phyloP scores from a whole-genome alignment of 1,140 invertebrate species.

The Drosophila funebris region DNA sequence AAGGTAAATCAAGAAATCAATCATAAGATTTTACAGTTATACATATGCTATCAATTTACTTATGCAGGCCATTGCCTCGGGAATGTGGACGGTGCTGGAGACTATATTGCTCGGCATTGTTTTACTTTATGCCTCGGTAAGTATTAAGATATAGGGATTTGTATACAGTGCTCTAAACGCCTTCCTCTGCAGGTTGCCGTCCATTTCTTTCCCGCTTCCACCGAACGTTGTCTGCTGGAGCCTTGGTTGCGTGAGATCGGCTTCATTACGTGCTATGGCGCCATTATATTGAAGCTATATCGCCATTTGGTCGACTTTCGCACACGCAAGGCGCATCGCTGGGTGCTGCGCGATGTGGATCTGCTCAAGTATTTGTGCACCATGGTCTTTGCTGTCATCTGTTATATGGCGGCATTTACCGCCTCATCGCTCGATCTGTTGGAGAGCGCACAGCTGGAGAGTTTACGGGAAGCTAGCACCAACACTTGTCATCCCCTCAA shows the following conservation, averaged over 20 bases:
- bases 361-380: conserved; percentile 90
- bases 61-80: conserved; percentile 91
- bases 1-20: conserved; percentile 85
- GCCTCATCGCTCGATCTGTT: conserved; percentile 87
- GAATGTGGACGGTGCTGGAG: conserved; percentile 96
- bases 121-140: conserved; percentile 93
- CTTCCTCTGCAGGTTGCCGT: conserved; percentile 88
- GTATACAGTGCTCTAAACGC: background rate
- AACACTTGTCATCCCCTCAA: conserved; percentile 90
- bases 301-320: conserved; percentile 91
- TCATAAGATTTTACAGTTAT: background rate
- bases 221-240: conserved; percentile 90
- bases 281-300: conserved; percentile 95
- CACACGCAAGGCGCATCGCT: conserved; percentile 95
- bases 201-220: conserved; percentile 91
- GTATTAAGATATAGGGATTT: conserved; percentile 66
- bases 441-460: conserved; percentile 83
- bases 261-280: conserved; percentile 95
- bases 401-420: conserved; percentile 94
- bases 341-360: conserved; percentile 93
- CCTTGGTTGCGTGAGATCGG: conserved; percentile 95
- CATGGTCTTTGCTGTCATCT: conserved; percentile 90
- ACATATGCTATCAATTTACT: conserved; percentile 15
- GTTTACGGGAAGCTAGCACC: conserved; percentile 85
- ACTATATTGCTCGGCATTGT: conserved; percentile 93